Conservation (phyloP, 2,113 vertebrate species). For the Chelonoidis abingdonii region DNA sequence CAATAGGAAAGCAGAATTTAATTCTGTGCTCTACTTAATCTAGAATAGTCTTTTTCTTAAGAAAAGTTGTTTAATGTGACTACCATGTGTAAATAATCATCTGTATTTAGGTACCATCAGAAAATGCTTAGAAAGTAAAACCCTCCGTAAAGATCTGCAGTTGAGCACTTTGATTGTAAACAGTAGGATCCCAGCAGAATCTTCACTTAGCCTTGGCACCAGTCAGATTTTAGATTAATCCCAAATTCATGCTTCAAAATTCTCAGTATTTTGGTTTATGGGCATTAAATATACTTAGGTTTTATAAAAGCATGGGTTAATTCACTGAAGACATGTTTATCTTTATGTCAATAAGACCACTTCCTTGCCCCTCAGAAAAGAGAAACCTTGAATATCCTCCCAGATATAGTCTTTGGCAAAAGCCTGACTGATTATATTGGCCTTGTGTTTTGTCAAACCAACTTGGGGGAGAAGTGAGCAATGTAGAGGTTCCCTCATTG, state of each 20-base stretch:
- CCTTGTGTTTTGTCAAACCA: slow-evolving; percentile 33
- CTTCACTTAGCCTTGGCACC: slow-evolving; percentile 39
- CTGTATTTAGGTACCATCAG: neutral
- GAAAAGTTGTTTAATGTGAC: slow-evolving; percentile 22
- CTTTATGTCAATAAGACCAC: slow-evolving; percentile 12
- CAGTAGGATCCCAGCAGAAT: slow-evolving; percentile 61
- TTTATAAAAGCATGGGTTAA: neutral
- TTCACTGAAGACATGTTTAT: slow-evolving; percentile 13
- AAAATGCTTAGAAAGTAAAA: slow-evolving; percentile 28
- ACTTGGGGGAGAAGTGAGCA: neutral
- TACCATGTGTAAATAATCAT: slow-evolving; percentile 41
- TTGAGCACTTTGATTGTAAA: slow-evolving; percentile 70
- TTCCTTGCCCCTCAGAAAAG: neutral
- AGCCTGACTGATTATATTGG: neutral
- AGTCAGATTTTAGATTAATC: slow-evolving; percentile 57
- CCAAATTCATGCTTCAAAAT: slow-evolving; percentile 44
- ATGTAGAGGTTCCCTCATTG: neutral
- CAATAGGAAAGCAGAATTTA: neutral
- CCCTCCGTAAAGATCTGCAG: slow-evolving; percentile 54
- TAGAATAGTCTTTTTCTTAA: neutral
- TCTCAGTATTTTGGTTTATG: slow-evolving; percentile 42
- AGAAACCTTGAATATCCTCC: neutral
- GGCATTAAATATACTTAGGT: slow-evolving; percentile 17
- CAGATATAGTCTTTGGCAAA: neutral
- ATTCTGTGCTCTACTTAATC: slow-evolving; percentile 4